Evolutionary conservation across 2,113 vertebrate genomes (phyloP).

Genomic region (Stegastes partitus): DNA sequence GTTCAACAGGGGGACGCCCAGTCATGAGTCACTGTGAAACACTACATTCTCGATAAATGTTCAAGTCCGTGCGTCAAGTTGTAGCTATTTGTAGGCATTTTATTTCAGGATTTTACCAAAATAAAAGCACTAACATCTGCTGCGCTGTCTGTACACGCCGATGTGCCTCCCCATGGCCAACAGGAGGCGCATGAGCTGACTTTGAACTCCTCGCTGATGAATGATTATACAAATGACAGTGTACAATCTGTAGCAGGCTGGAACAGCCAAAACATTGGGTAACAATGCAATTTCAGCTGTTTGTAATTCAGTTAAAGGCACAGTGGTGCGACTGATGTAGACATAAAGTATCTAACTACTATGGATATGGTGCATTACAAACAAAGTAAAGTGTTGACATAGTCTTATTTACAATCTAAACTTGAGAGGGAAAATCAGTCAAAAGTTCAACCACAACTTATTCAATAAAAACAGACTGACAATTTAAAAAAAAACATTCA

Average conservation of each 20-base stretch:
- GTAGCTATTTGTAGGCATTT: not conserved
- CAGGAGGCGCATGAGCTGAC: constrained; percentile 1
- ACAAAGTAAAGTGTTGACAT: not conserved
- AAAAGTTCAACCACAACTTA: not conserved
- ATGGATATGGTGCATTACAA: not conserved
- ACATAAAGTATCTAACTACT: not conserved
- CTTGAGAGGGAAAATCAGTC: not conserved
- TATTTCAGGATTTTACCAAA: constrained; percentile 1
- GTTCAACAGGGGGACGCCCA: not conserved
- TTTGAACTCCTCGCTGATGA: too few species aligned
- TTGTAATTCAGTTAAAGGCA: too few species aligned
- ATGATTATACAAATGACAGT: too few species aligned
- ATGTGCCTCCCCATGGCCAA: not conserved
- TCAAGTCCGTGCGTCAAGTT: rapidly evolving
- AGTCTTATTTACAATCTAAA: not conserved
- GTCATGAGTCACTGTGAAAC: not conserved
- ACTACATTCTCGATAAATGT: constrained; percentile 42
- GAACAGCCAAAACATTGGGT: too few species aligned
- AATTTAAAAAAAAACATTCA: too few species aligned
- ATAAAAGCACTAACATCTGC: constrained; percentile 25
- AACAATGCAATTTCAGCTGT: too few species aligned
- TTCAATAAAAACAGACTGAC: not conserved
- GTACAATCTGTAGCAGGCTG: not conserved
- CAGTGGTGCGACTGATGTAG: too few species aligned
- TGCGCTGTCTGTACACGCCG: too few species aligned